Evolutionary conservation across 1,140 invertebrate species (phyloP), one percentile per base, ranked within the genome.

Genomic region (Xylocopa sonorina): DNA sequence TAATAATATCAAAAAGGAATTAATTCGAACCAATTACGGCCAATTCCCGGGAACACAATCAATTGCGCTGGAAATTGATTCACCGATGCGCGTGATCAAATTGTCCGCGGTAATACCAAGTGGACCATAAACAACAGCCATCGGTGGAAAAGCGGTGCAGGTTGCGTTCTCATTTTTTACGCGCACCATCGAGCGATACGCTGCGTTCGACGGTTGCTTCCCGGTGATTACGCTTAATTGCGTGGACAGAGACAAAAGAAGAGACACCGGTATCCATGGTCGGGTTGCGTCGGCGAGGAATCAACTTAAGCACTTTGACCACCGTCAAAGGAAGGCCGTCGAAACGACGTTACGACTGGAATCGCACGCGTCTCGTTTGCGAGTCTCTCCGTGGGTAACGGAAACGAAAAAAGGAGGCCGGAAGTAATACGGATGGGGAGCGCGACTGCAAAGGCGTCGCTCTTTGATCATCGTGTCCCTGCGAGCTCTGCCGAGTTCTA

Each of bases 401-500:
- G 27, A 24, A 38, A 27, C 3, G 51, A 41, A 67, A 46, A 57
- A 69, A 21, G 43, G 32, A 72, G 27, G 48, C 32, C 34, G 57
- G 7, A 32, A 43, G 53, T 29, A 73, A 76, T 57, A 51, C 66
- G 43, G 57, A 73, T 74, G 58, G 7, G 46, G n/a, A 1, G n/a
- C 18, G 9, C 18, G 12, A n/a, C n/a, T n/a, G n/a, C 21, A 50
- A 53, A 81, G 38, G 38, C 43, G 53, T 34, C 57, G 71, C 53
- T 78, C 68, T 83, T 68, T 82, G 62, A 83, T 77, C 48, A 66
- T 29, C 41, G 21, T 60, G 58, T 50, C 80, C 4, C 57, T 14
- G 29, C 21, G 18, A n/a, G 9, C 10, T 34, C 32, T 29, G 21
- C 68, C 38, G 41, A 29, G 50, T 24, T 67, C 38, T 62, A 51